These are phyloP conservation scores for Abrostola tripartita DNA, from an alignment of 2,888 invertebrate species.

Conservation along the genomic window DNA sequence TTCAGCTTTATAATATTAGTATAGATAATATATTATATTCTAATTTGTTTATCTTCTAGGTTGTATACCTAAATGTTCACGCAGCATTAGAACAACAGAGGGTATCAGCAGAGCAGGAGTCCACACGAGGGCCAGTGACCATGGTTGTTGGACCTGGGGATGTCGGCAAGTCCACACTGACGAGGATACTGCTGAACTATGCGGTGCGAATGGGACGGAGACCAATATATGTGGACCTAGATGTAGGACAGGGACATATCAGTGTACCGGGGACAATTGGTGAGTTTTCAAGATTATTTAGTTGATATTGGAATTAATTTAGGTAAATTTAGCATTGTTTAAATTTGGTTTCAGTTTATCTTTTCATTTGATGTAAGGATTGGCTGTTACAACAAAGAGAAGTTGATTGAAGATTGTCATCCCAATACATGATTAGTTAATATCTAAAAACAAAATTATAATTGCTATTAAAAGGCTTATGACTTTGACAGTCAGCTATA, in stretches of 20 bases:
- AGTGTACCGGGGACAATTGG: conserved; percentile 97
- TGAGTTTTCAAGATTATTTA: conserved; percentile 60
- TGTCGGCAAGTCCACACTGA: conserved; percentile 98
- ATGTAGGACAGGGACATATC: conserved; percentile 98
- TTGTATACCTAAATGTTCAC: conserved; percentile 98
- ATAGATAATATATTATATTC: neutral
- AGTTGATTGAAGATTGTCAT: no score
- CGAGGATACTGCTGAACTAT: conserved; percentile 96
- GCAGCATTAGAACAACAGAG: conserved; percentile 97
- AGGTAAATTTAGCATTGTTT: no score
- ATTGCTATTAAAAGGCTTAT: no score
- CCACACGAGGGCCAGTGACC: conserved; percentile 93
- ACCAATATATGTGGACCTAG: conserved; percentile 98
- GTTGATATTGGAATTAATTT: no score
- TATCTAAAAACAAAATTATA: no score
- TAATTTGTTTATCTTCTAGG: conserved; percentile 66
- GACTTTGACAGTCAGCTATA: no score
- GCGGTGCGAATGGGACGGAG: conserved; percentile 96
- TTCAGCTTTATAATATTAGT: no score
- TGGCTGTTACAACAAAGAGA: no score
- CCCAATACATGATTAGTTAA: no score
- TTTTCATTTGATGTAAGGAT: no score
- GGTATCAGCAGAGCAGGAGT: conserved; percentile 92
- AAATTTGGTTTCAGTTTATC: no score
- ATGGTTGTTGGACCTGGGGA: conserved; percentile 98